Percentiles rank a stretch among this genome's conserved stretches.
Evolutionary conservation across 92 coral and sea anemone genomes (phyloP).

Genomic region (Umimayanthus chanpuru): DNA sequence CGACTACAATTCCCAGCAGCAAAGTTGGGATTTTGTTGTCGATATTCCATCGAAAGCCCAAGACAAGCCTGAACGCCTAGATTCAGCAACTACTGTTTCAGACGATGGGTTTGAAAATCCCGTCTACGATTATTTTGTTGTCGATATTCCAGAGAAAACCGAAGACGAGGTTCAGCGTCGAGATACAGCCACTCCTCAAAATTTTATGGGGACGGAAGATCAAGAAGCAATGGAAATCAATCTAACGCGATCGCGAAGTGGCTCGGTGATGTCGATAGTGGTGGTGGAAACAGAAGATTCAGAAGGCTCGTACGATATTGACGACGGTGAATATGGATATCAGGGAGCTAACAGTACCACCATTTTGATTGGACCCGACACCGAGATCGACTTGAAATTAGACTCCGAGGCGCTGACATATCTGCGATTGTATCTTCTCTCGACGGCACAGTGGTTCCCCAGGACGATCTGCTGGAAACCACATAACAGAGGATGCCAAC

Average conservation of each 20-base stretch:
- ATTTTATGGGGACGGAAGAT: neutral
- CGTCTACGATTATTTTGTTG: neutral
- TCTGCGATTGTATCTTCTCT: constrained; percentile 46
- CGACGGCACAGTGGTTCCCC: constrained; percentile 65
- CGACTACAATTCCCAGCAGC: too few species aligned
- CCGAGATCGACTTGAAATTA: constrained; percentile 50
- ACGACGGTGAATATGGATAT: constrained; percentile 47
- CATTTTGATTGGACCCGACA: constrained; percentile 43
- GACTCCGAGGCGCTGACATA: constrained; percentile 42
- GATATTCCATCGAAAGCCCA: neutral
- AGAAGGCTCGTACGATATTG: constrained; percentile 36
- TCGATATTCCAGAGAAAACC: neutral
- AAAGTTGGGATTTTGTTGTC: neutral
- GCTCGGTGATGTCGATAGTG: constrained; percentile 52
- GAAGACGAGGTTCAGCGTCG: neutral
- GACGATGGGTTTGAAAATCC: constrained; percentile 19
- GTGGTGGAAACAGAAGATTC: constrained; percentile 39
- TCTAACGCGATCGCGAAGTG: neutral
- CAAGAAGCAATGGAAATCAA: neutral
- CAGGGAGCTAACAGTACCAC: neutral
- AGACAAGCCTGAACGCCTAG: neutral
- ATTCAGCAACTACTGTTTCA: neutral
- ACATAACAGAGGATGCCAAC: constrained; percentile 15
- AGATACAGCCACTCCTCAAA: neutral
- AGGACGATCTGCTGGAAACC: constrained; percentile 5